Conservation (phyloP, 1,140 invertebrate species). For the Stegodyphus mimosarum region DNA sequence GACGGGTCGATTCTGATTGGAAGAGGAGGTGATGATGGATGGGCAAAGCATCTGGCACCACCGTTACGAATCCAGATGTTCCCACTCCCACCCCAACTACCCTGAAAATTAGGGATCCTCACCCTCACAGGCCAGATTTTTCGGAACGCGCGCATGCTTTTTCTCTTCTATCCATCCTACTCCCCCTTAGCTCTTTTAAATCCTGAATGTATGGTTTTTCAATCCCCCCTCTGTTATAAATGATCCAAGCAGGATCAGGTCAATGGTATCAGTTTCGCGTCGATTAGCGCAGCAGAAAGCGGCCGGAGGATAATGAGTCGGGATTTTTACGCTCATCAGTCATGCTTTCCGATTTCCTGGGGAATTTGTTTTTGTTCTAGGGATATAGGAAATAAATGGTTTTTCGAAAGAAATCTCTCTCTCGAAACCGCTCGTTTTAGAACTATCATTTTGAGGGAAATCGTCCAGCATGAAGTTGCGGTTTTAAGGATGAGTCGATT, state of each 20-base stretch:
- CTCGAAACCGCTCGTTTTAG: too few species aligned
- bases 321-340: conserved; percentile 16
- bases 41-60: conserved; percentile 26
- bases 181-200: neutral
- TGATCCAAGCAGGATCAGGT: neutral
- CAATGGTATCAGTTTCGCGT: conserved; percentile 15
- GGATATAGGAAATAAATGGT: neutral
- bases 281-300: conserved; percentile 2
- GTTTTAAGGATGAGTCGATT: too few species aligned
- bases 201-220: conserved; percentile 11
- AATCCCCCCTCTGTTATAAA: conserved; percentile 10
- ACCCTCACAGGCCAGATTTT: neutral
- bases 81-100: conserved; percentile 13
- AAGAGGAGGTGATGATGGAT: conserved; percentile 23
- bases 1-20: conserved; percentile 1
- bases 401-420: neutral
- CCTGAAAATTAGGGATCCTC: conserved; percentile 14
- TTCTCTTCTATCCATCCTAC: neutral
- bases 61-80: conserved; percentile 21
- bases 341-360: conserved; percentile 6
- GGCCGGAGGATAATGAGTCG: neutral
- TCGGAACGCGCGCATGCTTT: neutral
- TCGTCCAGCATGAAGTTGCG: too few species aligned
- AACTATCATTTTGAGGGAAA: too few species aligned
- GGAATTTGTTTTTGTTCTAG: neutral